A percentile compares a stretch with the other conserved stretches of the same genome.
Evolutionary conservation across 1,140 invertebrate species (phyloP).

Genomic region (Diploscapter pachys): DNA sequence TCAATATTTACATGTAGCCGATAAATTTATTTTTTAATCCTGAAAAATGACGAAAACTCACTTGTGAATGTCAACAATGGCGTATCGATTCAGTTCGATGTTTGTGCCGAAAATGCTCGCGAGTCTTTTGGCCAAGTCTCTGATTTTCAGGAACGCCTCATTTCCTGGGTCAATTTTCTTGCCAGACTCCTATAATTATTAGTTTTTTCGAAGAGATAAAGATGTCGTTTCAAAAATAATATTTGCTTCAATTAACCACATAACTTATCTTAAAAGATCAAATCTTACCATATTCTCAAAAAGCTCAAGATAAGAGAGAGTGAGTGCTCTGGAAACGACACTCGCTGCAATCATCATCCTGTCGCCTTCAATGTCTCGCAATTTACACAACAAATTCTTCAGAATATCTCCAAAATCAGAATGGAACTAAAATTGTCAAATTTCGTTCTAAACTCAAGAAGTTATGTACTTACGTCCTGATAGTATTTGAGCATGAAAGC

Average conservation of each 20-base stretch:
- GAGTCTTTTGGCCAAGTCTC: constrained; percentile 92
- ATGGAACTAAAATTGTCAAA: constrained; percentile 71
- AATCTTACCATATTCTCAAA: constrained; percentile 60
- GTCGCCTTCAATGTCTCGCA: constrained; percentile 76
- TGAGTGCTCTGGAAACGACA: constrained; percentile 86
- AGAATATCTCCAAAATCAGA: constrained; percentile 99
- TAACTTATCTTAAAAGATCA: constrained; percentile 8
- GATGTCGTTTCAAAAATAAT: constrained; percentile 16
- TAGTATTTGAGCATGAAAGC: constrained; percentile 75
- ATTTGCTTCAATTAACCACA: constrained; percentile 18
- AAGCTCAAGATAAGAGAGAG: constrained; percentile 70
- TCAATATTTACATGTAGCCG: not conserved
- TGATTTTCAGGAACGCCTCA: constrained; percentile 40
- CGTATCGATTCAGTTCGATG: constrained; percentile 92
- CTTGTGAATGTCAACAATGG: constrained; percentile 85
- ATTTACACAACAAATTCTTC: constrained; percentile 90
- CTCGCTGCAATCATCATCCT: constrained; percentile 89
- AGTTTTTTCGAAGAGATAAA: constrained; percentile 11
- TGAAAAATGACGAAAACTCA: constrained; percentile 43
- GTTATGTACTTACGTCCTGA: not conserved
- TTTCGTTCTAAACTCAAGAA: no score
- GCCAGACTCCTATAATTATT: constrained; percentile 8
- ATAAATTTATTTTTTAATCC: constrained; percentile 15
- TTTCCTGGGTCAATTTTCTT: constrained; percentile 38
- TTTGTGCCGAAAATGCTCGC: constrained; percentile 94